Evolutionary conservation across 2,113 vertebrate genomes (phyloP).

Genomic region (Circaetus cinerascens): DNA sequence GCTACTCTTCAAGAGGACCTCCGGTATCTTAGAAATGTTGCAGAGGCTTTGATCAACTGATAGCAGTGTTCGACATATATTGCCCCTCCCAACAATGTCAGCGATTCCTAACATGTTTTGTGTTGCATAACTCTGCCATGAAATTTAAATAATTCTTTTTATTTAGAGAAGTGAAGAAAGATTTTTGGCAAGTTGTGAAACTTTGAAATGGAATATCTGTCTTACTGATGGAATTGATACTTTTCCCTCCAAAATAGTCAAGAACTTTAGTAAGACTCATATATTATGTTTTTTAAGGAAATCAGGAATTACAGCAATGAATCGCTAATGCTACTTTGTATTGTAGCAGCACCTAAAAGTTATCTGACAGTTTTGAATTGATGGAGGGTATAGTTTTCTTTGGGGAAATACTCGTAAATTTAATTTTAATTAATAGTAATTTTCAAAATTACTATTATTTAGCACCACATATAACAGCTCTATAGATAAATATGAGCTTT

Average conservation of each 20-base stretch:
- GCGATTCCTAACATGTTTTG: neutral
- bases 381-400: neutral
- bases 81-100: neutral
- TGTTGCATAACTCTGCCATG: neutral
- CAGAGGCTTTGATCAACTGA: conserved; percentile 1
- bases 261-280: neutral
- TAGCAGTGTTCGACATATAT: neutral
- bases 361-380: neutral
- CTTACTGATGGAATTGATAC: neutral
- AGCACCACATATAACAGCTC: neutral
- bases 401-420: neutral
- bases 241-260: neutral
- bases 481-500: neutral
- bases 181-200: neutral
- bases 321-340: neutral
- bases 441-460: neutral
- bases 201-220: neutral
- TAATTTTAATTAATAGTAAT: neutral
- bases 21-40: conserved; percentile 2
- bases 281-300: neutral
- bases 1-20: neutral
- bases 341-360: neutral
- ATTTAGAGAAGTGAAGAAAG: neutral
- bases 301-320: neutral
- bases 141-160: neutral